A percentile compares a stretch with the other conserved stretches of the same genome.
Conservation (phyloP, 2,797 vertebrate genomes). For the Pteronotus mesoamericanus region DNA sequence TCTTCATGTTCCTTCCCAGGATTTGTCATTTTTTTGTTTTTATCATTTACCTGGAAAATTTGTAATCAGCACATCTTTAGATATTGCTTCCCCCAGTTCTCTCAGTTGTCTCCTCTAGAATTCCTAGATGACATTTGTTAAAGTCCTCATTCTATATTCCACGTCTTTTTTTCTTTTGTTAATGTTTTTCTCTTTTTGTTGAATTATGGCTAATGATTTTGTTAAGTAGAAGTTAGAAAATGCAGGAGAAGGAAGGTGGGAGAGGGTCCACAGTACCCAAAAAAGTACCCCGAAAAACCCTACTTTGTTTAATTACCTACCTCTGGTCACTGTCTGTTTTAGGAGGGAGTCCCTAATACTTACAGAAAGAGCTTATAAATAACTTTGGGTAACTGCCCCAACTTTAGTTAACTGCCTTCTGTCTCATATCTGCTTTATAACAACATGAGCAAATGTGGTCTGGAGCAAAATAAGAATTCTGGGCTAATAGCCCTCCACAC, state of each 20-base stretch:
- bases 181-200: constrained; percentile 17
- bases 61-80: not conserved
- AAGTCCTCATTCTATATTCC: not conserved
- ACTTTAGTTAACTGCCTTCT: not conserved
- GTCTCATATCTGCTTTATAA: not conserved
- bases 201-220: not conserved
- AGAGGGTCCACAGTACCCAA: no score
- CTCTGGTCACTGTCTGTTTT: not conserved
- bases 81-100: not conserved
- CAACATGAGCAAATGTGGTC: not conserved
- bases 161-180: not conserved
- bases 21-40: constrained; percentile 1
- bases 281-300: not conserved
- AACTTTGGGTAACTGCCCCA: not conserved
- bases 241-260: no score
- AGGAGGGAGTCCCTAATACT: not conserved
- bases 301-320: not conserved
- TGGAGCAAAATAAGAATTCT: not conserved
- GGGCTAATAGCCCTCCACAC: not conserved
- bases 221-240: not conserved
- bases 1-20: not conserved
- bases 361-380: not conserved
- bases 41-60: constrained; percentile 40
- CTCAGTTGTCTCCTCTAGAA: not conserved
- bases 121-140: not conserved